Percentiles rank a stretch among this genome's conserved stretches.
Conservation (phyloP, 2,113 vertebrate genomes). For the Myodes glareolus region DNA sequence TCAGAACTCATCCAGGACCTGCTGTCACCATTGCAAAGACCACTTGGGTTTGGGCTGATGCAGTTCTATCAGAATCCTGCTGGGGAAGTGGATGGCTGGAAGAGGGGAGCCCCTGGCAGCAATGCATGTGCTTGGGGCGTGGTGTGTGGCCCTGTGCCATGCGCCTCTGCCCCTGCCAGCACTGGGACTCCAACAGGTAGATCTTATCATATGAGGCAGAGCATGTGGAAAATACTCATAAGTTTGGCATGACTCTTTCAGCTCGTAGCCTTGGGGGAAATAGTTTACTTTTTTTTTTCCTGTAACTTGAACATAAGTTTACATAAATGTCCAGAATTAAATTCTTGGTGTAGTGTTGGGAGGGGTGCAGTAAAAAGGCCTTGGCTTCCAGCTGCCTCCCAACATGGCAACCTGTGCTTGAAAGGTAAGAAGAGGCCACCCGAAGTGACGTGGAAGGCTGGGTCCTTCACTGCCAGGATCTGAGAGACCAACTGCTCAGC, state of each 20-base stretch:
- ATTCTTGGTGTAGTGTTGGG: neutral
- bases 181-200: neutral
- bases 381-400: neutral
- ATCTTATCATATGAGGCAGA: neutral
- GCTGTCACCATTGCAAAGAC: fast-evolving
- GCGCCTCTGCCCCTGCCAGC: neutral
- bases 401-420: fast-evolving
- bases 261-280: neutral
- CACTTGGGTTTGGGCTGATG: fast-evolving
- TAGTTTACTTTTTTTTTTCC: neutral
- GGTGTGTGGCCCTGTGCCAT: neutral
- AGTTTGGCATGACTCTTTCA: neutral
- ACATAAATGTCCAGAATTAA: fast-evolving
- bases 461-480: neutral
- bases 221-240: neutral
- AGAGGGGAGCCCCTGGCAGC: neutral
- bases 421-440: neutral
- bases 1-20: neutral
- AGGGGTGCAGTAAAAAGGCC: fast-evolving
- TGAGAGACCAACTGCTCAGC: fast-evolving
- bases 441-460: fast-evolving
- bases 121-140: neutral
- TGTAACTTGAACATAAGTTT: neutral
- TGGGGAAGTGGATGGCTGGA: fast-evolving
- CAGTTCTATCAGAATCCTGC: neutral